Percentiles rank a stretch among this genome's conserved stretches.
These are phyloP conservation scores for Cecidostiba fungosa DNA, from an alignment of 2,888 invertebrate species.

Conservation along the genomic window DNA sequence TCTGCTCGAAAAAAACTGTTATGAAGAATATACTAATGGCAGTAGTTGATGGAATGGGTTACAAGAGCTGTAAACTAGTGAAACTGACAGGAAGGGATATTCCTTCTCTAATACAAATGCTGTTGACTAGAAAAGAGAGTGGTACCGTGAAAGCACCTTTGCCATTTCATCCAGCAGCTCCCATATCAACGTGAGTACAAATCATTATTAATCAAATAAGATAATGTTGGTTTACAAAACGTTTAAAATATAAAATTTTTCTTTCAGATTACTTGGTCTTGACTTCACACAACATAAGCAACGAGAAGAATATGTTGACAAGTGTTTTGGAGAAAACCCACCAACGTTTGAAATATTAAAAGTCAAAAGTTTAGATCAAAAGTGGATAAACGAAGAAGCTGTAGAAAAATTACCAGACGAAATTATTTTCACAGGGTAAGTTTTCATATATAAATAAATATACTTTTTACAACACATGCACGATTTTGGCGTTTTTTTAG, in stretches of 20 bases:
- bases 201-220: background rate
- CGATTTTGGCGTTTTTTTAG: too few species aligned
- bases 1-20: constrained; percentile 68
- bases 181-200: constrained; percentile 67
- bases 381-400: constrained; percentile 66
- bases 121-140: constrained; percentile 66
- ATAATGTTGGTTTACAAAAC: background rate
- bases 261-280: constrained; percentile 71
- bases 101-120: constrained; percentile 70
- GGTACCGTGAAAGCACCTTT: constrained; percentile 54
- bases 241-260: background rate
- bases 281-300: constrained; percentile 73
- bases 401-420: constrained; percentile 64
- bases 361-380: constrained; percentile 65
- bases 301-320: constrained; percentile 69
- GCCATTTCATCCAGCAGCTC: constrained; percentile 60
- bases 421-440: constrained; percentile 68
- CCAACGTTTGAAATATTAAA: constrained; percentile 71
- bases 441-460: too few species aligned
- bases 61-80: constrained; percentile 64
- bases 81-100: constrained; percentile 72
- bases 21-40: constrained; percentile 63
- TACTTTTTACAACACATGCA: too few species aligned
- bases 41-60: constrained; percentile 68
- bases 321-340: constrained; percentile 71